phyloP scores from a whole-genome alignment of 2,797 vertebrate species.

The Pyrocephalus nanus region DNA sequence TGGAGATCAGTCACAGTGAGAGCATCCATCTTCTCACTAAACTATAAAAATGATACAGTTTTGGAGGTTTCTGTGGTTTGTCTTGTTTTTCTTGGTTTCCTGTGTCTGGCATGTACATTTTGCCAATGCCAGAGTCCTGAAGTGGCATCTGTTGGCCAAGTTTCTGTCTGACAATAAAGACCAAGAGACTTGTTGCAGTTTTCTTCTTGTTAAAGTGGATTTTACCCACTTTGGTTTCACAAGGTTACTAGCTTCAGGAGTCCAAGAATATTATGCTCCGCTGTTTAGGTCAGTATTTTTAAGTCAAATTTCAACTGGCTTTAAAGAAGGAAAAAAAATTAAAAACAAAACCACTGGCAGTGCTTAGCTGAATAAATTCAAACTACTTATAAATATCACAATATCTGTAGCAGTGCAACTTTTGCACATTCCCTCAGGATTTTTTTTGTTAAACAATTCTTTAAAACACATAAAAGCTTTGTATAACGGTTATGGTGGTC shows the following conservation, averaged over 20 bases:
- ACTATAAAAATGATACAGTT: constrained; percentile 13
- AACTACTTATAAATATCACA: not conserved
- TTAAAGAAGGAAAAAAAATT: not conserved
- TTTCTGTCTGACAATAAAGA: not conserved
- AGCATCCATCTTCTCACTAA: constrained; percentile 26
- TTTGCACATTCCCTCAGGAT: not conserved
- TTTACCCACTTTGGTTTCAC: not conserved
- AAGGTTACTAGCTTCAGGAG: not conserved
- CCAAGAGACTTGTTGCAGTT: not conserved
- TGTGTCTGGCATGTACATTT: constrained; percentile 43
- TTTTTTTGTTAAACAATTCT: not conserved
- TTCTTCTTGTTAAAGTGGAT: not conserved
- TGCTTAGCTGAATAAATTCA: not conserved
- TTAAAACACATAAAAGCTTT: not conserved
- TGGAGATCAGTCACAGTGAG: constrained; percentile 23
- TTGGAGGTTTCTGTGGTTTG: constrained; percentile 32
- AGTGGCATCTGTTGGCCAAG: not conserved
- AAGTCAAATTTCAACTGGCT: not conserved
- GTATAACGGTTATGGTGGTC: not conserved
- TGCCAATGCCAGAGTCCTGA: not conserved
- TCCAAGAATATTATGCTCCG: not conserved
- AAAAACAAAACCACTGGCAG: not conserved
- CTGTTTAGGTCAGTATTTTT: not conserved
- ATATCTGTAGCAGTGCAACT: not conserved
- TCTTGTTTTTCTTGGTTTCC: constrained; percentile 57